Conservation (phyloP, 2,113 vertebrate species). For the Mormoops blainvillei region DNA sequence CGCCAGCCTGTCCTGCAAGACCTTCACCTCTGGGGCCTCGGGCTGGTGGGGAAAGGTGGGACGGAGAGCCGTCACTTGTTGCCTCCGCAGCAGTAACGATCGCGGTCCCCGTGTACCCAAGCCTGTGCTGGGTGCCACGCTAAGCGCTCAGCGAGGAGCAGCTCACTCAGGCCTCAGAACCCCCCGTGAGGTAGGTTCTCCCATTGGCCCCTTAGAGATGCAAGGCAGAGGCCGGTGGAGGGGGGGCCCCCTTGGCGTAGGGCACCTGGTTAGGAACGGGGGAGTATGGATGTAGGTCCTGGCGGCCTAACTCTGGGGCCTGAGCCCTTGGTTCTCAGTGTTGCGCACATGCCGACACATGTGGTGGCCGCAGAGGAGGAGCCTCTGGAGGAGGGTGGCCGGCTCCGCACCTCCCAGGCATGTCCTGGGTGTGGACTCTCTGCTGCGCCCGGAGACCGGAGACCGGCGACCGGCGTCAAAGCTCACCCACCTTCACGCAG, state of each 20-base stretch:
- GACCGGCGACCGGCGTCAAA: too few relatives aligned
- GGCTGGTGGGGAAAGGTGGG: slow-evolving; percentile 70
- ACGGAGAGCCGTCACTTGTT: neutral
- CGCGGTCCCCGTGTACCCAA: rapidly evolving
- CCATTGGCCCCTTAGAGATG: neutral
- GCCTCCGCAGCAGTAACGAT: rapidly evolving
- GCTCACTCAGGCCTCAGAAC: neutral
- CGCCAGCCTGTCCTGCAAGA: slow-evolving; percentile 88
- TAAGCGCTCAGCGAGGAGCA: neutral
- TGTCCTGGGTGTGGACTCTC: neutral
- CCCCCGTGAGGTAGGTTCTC: too few relatives aligned
- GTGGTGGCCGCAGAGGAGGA: neutral
- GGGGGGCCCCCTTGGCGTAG: neutral
- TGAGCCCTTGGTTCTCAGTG: neutral
- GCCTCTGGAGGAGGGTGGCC: neutral
- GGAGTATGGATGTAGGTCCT: neutral
- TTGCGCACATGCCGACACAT: rapidly evolving
- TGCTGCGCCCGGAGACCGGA: neutral
- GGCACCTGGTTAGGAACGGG: neutral
- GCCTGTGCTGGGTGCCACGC: neutral
- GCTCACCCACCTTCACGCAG: neutral
- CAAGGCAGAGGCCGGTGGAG: neutral
- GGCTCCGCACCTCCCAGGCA: neutral
- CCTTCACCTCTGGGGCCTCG: slow-evolving; percentile 82
- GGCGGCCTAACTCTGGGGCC: neutral